Base-by-base conservation (phyloP, 2,888 invertebrate genomes). In the Thyatira batis region DNA sequence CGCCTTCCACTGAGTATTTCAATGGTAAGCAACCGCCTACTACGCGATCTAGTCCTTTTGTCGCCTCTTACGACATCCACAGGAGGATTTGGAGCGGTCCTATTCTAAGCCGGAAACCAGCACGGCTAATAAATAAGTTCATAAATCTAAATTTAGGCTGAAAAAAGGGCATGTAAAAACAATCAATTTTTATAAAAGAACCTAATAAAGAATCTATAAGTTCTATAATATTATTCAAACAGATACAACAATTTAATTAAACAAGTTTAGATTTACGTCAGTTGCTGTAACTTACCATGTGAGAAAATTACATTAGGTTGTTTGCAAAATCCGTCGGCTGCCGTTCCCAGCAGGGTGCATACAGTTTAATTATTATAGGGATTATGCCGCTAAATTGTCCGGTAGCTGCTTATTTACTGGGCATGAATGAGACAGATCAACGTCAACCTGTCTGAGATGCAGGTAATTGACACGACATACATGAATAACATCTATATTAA, bases 341-440 rank as follows among this genome's bases (percentile, higher is more conserved):
- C 71, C 46, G 69, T 67, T 71, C 67, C 67, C 70, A 65, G 72
- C 70, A 69, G 71, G 67, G 70, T 74, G 78, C 76, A 77, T 71
- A 69, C 64, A 71, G 78, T 73, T 79, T 76, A 80, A 79, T 83
- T 80, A 78, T 79, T 78, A 73, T 80, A 70, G 62, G 73, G 76
- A 74, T 81, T 79, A 79, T 78, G 72, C 73, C 68, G 73, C 70
- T 71, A 80, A 76, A 78, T 79, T 79, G 73, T 67, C 66, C 73
- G 60, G 66, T 58, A 63, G 63, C 63, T 69, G 67, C 61, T 63
- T 71, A 67, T 67, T 64, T 62, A 63, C 67, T 66, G 67, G 62
- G 60, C 65, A 62, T 63, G 65, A 72, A 73, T 66, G 57, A 57
- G 57, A 58, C 54, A 61, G 60, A 53, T 56, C 52, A 39, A 3